These are phyloP conservation scores for Ammospiza maritima DNA, from an alignment of 2,797 vertebrate species.

Conservation along the genomic window DNA sequence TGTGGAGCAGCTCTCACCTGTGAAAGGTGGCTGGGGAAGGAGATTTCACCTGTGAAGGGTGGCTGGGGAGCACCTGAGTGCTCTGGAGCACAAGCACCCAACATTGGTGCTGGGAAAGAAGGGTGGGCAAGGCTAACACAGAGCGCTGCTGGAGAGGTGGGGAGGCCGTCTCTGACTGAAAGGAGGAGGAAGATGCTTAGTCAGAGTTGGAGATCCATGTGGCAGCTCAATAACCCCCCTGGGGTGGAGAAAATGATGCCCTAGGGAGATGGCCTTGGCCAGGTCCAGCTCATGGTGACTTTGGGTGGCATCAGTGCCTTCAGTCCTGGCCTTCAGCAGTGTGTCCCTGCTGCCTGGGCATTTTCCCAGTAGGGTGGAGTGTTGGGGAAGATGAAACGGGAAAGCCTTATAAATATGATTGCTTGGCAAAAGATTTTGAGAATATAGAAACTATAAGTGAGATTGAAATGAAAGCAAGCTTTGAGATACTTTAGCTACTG, in stretches of 20 bases:
- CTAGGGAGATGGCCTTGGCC: background rate
- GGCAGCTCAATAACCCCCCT: background rate
- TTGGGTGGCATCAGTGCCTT: background rate
- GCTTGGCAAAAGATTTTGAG: too few relatives aligned
- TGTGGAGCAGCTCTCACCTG: too few relatives aligned
- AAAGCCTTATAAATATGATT: too few relatives aligned
- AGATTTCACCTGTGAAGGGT: background rate
- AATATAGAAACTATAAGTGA: too few relatives aligned
- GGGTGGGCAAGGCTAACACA: background rate
- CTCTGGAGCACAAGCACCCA: background rate
- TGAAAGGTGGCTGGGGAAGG: background rate
- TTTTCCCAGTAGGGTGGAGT: background rate
- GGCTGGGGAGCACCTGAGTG: background rate
- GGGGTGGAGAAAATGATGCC: background rate
- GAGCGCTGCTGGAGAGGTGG: background rate
- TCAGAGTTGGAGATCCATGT: background rate
- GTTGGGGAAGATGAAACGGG: too few relatives aligned
- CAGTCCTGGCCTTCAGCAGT: background rate
- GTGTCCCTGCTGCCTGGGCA: background rate
- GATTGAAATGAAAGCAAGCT: too few relatives aligned
- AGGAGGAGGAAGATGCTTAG: background rate
- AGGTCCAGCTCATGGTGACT: accelerated
- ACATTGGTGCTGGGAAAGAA: accelerated
- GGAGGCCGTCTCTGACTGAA: background rate
- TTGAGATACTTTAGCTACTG: too few relatives aligned